A percentile compares a stretch with the other conserved stretches of the same genome.
Evolutionary conservation across 1,140 invertebrate genomes (phyloP).

Genomic region (Heliconius hewitsoni): DNA sequence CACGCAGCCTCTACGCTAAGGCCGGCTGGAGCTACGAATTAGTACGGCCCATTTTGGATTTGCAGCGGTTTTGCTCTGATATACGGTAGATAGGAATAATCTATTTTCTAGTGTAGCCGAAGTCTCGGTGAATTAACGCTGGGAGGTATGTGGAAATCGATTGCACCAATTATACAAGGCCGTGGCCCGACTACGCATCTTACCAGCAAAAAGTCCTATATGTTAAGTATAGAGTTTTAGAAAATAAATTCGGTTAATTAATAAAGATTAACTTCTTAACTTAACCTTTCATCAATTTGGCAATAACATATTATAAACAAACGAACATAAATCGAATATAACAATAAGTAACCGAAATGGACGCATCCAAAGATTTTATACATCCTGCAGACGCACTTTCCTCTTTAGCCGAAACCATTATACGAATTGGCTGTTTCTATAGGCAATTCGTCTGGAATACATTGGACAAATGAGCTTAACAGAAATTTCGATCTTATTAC

Average conservation of each 20-base stretch:
- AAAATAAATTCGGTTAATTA: too few species aligned
- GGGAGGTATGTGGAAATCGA: slow-evolving; percentile 33
- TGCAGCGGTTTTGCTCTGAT: slow-evolving; percentile 49
- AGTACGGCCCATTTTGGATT: slow-evolving; percentile 50
- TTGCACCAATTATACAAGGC: slow-evolving; percentile 17
- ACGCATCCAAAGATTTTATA: slow-evolving; percentile 19
- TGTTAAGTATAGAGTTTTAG: too few species aligned
- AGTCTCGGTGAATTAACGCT: slow-evolving; percentile 44
- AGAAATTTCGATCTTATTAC: slow-evolving; percentile 19
- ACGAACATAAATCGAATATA: neutral
- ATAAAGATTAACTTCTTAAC: too few species aligned
- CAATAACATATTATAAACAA: neutral
- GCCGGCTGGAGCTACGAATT: slow-evolving; percentile 46
- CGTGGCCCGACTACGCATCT: neutral
- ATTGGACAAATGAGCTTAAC: slow-evolving; percentile 17
- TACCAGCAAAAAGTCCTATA: neutral
- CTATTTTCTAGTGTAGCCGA: slow-evolving; percentile 48
- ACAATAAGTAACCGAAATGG: neutral
- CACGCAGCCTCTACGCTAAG: slow-evolving; percentile 58
- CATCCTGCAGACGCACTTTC: slow-evolving; percentile 26
- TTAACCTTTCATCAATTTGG: too few species aligned
- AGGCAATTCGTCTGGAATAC: slow-evolving; percentile 25
- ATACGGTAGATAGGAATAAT: slow-evolving; percentile 51
- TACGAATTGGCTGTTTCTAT: slow-evolving; percentile 35
- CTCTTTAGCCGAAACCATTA: slow-evolving; percentile 32